These are phyloP conservation scores for Microtus richardsoni DNA, from an alignment of 2,113 vertebrate genomes.

Conservation along the genomic window DNA sequence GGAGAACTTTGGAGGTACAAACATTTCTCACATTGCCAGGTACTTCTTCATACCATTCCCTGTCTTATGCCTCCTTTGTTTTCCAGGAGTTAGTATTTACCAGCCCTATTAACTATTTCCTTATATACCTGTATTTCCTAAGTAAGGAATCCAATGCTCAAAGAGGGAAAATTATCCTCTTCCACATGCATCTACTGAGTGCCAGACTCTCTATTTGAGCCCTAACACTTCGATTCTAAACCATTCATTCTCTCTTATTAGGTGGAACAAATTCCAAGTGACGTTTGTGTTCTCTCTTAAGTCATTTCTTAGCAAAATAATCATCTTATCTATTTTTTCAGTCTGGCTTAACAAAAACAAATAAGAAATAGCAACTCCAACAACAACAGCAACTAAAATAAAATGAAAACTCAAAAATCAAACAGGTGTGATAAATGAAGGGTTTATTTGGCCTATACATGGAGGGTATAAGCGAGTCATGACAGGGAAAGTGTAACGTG, in stretches of 20 bases:
- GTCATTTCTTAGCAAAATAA: conserved; percentile 20
- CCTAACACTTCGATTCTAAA: neutral
- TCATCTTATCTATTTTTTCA: neutral
- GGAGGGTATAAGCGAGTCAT: too few relatives aligned
- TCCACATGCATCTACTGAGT: neutral
- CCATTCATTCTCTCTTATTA: neutral
- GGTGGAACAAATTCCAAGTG: neutral
- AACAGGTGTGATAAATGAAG: neutral
- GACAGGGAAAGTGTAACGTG: neutral
- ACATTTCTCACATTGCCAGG: neutral
- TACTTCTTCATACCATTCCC: neutral
- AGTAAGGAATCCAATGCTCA: neutral
- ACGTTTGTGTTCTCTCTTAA: neutral
- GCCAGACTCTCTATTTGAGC: neutral
- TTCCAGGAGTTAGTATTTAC: neutral
- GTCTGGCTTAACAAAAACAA: neutral
- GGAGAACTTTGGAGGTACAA: neutral
- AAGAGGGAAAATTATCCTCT: neutral
- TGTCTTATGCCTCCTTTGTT: neutral
- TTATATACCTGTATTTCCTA: neutral
- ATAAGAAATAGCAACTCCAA: neutral
- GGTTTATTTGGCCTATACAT: neutral
- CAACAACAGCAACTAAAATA: neutral
- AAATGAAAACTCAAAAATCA: neutral
- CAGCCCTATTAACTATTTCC: neutral